Percentiles rank a stretch among this genome's conserved stretches.
phyloP scores from a whole-genome alignment of 2,888 invertebrate genomes.

The Mesorhabditis belari region DNA sequence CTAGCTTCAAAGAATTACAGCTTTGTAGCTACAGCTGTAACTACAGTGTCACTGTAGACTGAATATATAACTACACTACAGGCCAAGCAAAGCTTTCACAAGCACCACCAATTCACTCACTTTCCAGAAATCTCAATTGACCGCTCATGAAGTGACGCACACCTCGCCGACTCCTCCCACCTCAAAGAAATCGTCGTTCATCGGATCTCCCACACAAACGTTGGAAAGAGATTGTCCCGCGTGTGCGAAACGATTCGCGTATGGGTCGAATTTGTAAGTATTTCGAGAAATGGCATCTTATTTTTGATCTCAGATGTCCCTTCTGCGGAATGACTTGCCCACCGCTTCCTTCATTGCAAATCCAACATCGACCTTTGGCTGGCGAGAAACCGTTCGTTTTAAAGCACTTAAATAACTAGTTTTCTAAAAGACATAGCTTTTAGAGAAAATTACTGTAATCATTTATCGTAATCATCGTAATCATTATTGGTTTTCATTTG shows the following conservation, averaged over 20 bases:
- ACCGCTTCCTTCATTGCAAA: slow-evolving; percentile 48
- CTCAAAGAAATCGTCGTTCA: neutral
- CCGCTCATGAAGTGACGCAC: slow-evolving; percentile 52
- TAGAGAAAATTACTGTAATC: too few relatives aligned
- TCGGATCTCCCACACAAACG: neutral
- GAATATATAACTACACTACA: too few relatives aligned
- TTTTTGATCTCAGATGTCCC: slow-evolving; percentile 26
- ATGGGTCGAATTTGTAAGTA: slow-evolving; percentile 48
- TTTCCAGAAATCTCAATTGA: slow-evolving; percentile 50
- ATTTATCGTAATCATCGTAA: too few relatives aligned
- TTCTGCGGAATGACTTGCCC: slow-evolving; percentile 45
- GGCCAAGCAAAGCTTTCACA: too few relatives aligned
- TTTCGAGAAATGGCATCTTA: neutral
- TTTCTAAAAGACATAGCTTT: too few relatives aligned
- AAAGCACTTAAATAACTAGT: neutral
- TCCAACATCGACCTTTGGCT: slow-evolving; percentile 31
- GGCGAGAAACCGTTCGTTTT: slow-evolving; percentile 30
- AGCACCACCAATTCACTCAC: too few relatives aligned
- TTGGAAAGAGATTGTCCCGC: slow-evolving; percentile 39
- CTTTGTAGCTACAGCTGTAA: too few relatives aligned
- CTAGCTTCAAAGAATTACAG: too few relatives aligned
- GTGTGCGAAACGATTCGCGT: slow-evolving; percentile 50
- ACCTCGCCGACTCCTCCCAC: neutral
- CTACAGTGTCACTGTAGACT: too few relatives aligned
- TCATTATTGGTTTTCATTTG: too few relatives aligned